Percentiles rank a stretch among this genome's conserved stretches.
phyloP scores from a whole-genome alignment of 2,797 vertebrate species.

The Amazona finschi region DNA sequence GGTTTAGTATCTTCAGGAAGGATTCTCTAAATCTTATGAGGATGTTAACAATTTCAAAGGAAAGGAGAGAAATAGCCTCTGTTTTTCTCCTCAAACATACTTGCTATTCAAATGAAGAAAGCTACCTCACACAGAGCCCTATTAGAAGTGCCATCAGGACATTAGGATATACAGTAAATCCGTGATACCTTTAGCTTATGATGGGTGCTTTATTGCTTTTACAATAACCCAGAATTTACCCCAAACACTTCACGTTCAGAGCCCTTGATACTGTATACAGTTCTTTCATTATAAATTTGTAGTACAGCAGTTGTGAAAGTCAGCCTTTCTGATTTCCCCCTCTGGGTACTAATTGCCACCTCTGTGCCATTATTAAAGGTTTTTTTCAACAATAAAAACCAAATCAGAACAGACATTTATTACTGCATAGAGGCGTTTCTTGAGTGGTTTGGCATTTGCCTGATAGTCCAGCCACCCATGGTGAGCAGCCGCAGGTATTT shows the following conservation, averaged over 20 bases:
- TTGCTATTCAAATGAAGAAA: neutral
- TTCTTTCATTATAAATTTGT: neutral
- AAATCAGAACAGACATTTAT: neutral
- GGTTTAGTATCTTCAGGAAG: neutral
- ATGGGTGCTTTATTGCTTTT: neutral
- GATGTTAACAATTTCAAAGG: neutral
- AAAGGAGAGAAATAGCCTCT: neutral
- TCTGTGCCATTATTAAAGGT: neutral
- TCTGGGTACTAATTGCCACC: neutral
- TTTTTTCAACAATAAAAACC: neutral
- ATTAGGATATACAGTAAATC: neutral
- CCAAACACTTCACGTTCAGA: neutral
- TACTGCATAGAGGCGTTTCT: neutral
- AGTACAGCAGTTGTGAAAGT: neutral
- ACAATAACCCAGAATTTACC: neutral
- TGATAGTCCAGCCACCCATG: neutral
- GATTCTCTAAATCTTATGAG: neutral
- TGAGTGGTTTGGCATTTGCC: neutral
- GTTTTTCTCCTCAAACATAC: neutral
- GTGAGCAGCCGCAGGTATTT: neutral
- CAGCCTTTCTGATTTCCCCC: neutral
- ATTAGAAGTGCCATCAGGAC: neutral
- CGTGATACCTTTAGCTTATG: neutral
- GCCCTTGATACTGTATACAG: neutral
- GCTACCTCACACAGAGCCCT: neutral